Evolutionary conservation across 2,797 vertebrate species (phyloP), one percentile per base, ranked within the genome.

Genomic region (Xiphophorus birchmanni): DNA sequence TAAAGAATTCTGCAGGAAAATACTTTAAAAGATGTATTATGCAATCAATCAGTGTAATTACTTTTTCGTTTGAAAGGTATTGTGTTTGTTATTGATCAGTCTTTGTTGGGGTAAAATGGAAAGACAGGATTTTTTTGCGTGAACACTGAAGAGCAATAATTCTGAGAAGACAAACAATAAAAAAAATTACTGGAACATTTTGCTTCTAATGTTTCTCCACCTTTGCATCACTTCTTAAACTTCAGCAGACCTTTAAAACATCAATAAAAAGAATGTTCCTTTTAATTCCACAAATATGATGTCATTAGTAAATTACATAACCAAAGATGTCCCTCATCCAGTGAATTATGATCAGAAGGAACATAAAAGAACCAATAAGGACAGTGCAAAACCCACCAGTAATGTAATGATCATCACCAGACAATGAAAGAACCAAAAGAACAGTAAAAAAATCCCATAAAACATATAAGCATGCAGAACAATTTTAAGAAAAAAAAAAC

Each of bases 351-450:
- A 85, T 82, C 83, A 79, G 81, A 86, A 86, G 74, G 78, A 81
- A 26, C 79, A 90, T 76, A 86, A 73, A 87, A 45, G 23, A 40
- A 72, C 69, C 69, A 40, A 87, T 72, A 48, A 32, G 76, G 76
- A 80, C 23, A 37, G 44, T 37, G 81, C 76, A 88, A 86, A 76
- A 90, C 80, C 79, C 77, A 89, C 65, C 75, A 78, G 42, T 54
- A 83, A 90, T 82, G 87, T 86, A 91, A 94, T 86, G 90, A 47
- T 82, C 82, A 83, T 85, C 77, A 93, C 88, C 88, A 91, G 52
- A 88, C 84, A 84, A 90, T 82, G 77, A 89, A 89, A 48, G 82
- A 92, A 89, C 56, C 82, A 80, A 90, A 42, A 90, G 50, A 67
- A 90, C 21, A 86, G 45, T 44, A 77, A 87, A 87, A 83, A 37